phyloP scores from a whole-genome alignment of 2,888 invertebrate genomes.

The Aplocera efformata region DNA sequence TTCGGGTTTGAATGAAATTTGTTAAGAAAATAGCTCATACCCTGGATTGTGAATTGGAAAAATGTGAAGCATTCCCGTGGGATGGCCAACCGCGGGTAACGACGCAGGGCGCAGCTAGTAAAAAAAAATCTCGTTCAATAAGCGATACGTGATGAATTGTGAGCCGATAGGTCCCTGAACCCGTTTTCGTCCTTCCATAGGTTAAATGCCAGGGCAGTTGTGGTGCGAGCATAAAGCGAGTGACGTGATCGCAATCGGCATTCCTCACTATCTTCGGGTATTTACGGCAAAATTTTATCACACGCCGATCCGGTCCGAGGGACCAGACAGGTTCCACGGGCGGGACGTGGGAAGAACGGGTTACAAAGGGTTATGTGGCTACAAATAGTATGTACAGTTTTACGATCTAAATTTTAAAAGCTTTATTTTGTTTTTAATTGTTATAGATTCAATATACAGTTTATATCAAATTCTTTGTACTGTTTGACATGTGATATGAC shows the following conservation, averaged over 20 bases:
- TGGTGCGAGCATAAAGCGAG: constrained; percentile 40
- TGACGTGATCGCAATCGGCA: constrained; percentile 51
- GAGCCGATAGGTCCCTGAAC: not conserved
- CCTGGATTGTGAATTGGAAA: too few species aligned
- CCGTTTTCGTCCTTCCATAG: constrained; percentile 10
- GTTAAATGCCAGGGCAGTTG: constrained; percentile 39
- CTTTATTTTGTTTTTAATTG: too few species aligned
- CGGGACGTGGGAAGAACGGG: constrained; percentile 41
- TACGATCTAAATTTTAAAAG: too few species aligned
- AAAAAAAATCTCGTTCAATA: too few species aligned
- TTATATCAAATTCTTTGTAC: not conserved
- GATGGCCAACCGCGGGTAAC: too few species aligned
- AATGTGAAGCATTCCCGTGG: too few species aligned
- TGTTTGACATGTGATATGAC: not conserved
- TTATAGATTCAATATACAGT: too few species aligned
- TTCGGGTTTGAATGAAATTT: too few species aligned
- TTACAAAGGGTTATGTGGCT: constrained; percentile 17
- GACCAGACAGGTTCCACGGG: constrained; percentile 38
- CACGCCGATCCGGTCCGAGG: constrained; percentile 37
- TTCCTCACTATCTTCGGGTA: constrained; percentile 47
- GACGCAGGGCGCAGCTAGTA: too few species aligned
- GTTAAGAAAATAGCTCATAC: too few species aligned
- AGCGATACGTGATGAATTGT: too few species aligned
- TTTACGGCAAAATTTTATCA: constrained; percentile 56
- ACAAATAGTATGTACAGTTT: constrained; percentile 6